These are phyloP conservation scores for Schrankia costaestrigalis DNA, from an alignment of 2,888 invertebrate genomes.

Conservation along the genomic window DNA sequence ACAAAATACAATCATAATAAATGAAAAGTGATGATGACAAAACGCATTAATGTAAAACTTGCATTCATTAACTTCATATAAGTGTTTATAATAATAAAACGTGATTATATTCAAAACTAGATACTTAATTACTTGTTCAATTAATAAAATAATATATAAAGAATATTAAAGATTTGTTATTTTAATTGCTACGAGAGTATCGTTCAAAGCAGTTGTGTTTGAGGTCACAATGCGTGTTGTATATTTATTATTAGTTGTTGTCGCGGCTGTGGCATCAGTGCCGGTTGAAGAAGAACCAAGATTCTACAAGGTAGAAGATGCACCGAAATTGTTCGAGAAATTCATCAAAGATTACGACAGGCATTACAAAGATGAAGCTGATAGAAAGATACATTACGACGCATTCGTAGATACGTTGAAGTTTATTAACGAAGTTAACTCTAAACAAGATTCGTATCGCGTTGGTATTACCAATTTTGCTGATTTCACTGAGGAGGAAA, in stretches of 20 bases:
- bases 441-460: not conserved
- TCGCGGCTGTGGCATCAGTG: not conserved
- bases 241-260: constrained; percentile 1
- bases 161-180: no score
- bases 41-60: no score
- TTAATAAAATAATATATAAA: no score
- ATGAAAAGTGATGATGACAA: no score
- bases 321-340: not conserved
- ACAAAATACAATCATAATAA: no score
- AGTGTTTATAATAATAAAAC: no score
- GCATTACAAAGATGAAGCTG: constrained; percentile 1
- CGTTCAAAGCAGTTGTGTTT: no score
- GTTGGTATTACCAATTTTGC: constrained; percentile 1
- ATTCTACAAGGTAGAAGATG: constrained; percentile 1
- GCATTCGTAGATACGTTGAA: constrained; percentile 2
- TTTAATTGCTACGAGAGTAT: no score
- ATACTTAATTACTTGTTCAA: no score
- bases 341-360: constrained; percentile 1
- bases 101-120: no score
- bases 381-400: not conserved
- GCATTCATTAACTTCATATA: no score
- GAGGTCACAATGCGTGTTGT: constrained; percentile 1
- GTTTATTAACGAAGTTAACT: not conserved
- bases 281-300: no score
- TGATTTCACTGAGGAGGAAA: constrained; percentile 4